phyloP scores from a whole-genome alignment of 2,888 invertebrate species.

The Phortica okadai region DNA sequence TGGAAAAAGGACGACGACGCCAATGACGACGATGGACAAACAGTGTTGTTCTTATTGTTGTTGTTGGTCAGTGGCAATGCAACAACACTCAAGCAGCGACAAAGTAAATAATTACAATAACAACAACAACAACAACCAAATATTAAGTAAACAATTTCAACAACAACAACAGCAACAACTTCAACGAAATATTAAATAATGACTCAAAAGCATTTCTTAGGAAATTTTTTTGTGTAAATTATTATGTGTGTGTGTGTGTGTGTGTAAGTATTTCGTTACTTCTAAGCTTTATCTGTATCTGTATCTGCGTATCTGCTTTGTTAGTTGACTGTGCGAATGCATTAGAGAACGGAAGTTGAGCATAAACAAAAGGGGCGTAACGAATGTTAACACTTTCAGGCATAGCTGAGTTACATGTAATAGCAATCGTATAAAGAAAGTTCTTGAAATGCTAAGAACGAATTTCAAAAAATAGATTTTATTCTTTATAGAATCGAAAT shows the following conservation, averaged over 20 bases:
- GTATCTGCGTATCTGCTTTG: too few species aligned
- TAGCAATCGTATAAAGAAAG: neutral
- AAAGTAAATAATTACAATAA: conserved; percentile 17
- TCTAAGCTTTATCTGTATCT: too few species aligned
- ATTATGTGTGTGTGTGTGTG: neutral
- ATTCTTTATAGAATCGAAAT: too few species aligned
- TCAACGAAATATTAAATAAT: conserved; percentile 20
- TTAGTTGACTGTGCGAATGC: too few species aligned
- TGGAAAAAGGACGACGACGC: neutral
- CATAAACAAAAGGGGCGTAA: neutral
- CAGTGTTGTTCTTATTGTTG: conserved; percentile 5
- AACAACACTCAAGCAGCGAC: conserved; percentile 15
- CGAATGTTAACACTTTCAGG: conserved; percentile 2
- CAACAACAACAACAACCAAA: conserved; percentile 36
- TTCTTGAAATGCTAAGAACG: neutral
- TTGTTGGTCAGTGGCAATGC: conserved; percentile 21
- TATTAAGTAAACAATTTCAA: conserved; percentile 26
- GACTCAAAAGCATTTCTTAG: conserved; percentile 3
- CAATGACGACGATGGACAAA: neutral
- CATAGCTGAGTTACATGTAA: too few species aligned
- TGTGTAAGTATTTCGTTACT: neutral
- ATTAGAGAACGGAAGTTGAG: too few species aligned
- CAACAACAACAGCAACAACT: conserved; percentile 24
- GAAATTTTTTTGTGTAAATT: neutral
- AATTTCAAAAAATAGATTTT: too few species aligned